Evolutionary conservation across 2,113 vertebrate species (phyloP), one percentile per base, ranked within the genome.

Genomic region (Plectropomus leopardus): DNA sequence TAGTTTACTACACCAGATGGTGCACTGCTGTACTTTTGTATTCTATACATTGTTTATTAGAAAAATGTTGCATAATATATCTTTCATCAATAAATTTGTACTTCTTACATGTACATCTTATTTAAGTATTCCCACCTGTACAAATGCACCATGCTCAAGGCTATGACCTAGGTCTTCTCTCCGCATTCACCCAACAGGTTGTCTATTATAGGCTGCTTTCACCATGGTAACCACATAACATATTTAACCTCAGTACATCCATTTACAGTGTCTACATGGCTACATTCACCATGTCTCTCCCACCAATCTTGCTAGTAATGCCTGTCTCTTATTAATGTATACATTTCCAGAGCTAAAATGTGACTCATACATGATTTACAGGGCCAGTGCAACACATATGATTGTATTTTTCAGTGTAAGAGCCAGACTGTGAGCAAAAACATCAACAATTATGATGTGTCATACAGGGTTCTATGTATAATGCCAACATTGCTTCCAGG

Each of bases 141-240:
- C 23, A 61, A 28, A 51, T 61, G 44, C 11, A 67, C 23, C 42
- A 50, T 13, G 13, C 57, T 80, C 67, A 67, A 79, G 53, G 63
- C 68, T 66, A 57, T 15, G 16, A 58, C 48, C 74, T 24, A 23
- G 40, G 50, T 32, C 28, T 17, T 48, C 58, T 72, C 47, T 65
- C 9, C 58, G 32, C 44, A 28, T 54, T 73, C 23, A 23, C 45
- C 61, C 21, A 1, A 65, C 61, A 82, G 61, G 50, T 65, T 55
- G 24, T 30, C 48, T 45, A 66, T 58, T 69, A 51, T 65, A 59
- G 60, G 68, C 44, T 60, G 45, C 53, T 34, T 45, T 90, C 87
- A 69, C 90, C 78, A 88, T 90, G 76, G 84, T 72, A 86, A 90
- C 89, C 67, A 72, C 6, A 64, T 69, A 67, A 44, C 71, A 74